phyloP scores from a whole-genome alignment of 1,140 invertebrate genomes.

The Musca vetustissima region DNA sequence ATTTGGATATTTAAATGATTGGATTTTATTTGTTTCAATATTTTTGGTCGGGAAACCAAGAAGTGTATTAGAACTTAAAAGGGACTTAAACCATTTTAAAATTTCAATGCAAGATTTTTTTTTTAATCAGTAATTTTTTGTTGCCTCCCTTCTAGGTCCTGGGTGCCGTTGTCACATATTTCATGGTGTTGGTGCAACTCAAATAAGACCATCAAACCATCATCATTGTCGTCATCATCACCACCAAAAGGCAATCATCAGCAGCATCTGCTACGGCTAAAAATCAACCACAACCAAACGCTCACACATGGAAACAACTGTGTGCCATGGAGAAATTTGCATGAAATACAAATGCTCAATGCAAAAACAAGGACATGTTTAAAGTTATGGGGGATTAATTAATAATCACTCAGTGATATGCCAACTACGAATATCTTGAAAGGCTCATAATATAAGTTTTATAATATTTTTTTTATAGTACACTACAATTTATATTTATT shows the following conservation, averaged over 20 bases:
- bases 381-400: neutral
- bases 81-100: too few species aligned
- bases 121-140: neutral
- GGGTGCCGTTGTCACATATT: slow-evolving; percentile 86
- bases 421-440: too few species aligned
- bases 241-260: neutral
- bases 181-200: slow-evolving; percentile 86
- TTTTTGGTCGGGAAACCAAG: too few species aligned
- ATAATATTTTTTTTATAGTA: too few species aligned
- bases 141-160: slow-evolving; percentile 64
- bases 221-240: neutral
- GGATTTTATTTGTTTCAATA: too few species aligned
- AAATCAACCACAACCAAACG: neutral
- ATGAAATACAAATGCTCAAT: neutral
- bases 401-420: neutral
- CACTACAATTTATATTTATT: too few species aligned
- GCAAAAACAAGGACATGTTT: neutral
- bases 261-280: neutral
- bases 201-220: slow-evolving; percentile 62
- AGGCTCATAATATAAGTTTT: too few species aligned
- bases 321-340: neutral
- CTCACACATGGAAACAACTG: too few species aligned
- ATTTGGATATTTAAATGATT: too few species aligned
- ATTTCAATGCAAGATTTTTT: too few species aligned
- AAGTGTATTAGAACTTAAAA: too few species aligned